Conservation (phyloP, 2,113 vertebrate genomes). For the Fregata magnificens region DNA sequence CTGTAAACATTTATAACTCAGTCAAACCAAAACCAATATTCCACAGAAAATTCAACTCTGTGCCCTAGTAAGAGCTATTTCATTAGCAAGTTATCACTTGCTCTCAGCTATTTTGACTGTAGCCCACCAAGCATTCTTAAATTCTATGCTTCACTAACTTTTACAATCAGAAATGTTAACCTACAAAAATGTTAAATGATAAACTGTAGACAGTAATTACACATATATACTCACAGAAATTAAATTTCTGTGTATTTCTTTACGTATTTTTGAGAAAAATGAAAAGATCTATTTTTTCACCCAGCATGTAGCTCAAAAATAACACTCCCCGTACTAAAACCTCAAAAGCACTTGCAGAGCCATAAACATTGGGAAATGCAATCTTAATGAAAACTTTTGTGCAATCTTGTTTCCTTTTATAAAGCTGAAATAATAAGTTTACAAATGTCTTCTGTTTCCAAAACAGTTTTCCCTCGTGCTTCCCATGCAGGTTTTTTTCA, state of each 20-base stretch:
- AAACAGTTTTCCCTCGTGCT: not conserved
- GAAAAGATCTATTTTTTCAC: not conserved
- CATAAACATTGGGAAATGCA: not conserved
- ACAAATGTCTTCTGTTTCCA: not conserved
- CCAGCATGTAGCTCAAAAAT: not conserved
- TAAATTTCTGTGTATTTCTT: not conserved
- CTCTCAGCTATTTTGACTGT: not conserved
- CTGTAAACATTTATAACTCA: not conserved
- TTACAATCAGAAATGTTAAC: not conserved
- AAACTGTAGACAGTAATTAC: not conserved
- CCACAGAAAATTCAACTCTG: not conserved
- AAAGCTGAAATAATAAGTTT: not conserved
- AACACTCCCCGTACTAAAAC: not conserved
- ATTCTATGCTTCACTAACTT: not conserved
- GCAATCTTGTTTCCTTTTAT: not conserved
- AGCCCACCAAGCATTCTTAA: not conserved
- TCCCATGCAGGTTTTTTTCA: not conserved
- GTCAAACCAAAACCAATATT: slow-evolving; percentile 13
- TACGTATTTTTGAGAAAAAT: not conserved
- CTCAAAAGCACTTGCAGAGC: not conserved
- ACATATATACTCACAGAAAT: not conserved
- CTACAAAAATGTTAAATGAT: not conserved
- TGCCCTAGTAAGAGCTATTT: not conserved
- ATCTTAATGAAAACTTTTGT: not conserved
- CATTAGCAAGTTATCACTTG: not conserved